Evolutionary conservation across 2,888 invertebrate genomes (phyloP).

Genomic region (Drosophila yooni): DNA sequence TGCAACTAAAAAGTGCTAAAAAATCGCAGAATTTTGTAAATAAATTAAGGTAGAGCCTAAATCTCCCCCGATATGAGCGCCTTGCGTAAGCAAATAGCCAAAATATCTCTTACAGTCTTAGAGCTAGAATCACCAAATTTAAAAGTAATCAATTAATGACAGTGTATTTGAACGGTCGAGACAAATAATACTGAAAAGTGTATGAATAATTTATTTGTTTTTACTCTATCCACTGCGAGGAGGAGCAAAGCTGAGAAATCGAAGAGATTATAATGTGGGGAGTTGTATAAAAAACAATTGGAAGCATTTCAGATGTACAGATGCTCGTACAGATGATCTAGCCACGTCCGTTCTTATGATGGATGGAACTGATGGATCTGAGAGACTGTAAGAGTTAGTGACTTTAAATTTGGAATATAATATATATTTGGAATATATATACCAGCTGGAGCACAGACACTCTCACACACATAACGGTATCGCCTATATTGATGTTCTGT

Average conservation of each 20-base stretch:
- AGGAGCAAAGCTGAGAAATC: not conserved
- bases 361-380: not conserved
- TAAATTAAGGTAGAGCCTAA: no score
- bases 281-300: not conserved
- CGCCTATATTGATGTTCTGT: no score
- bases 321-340: not conserved
- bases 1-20: no score
- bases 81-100: no score
- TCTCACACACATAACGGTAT: no score
- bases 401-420: not conserved
- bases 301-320: not conserved
- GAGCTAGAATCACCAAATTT: not conserved
- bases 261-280: no score
- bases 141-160: not conserved
- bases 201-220: not conserved
- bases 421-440: no score
- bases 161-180: not conserved
- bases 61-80: no score
- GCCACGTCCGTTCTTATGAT: fast-evolving
- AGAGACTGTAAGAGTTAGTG: not conserved
- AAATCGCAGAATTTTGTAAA: no score
- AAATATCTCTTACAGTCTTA: not conserved
- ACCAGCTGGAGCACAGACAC: not conserved
- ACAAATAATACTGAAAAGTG: not conserved
- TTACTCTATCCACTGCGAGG: not conserved